Evolutionary conservation across 1,140 invertebrate species (phyloP), one percentile per base, ranked within the genome.

Genomic region (Drosophila ambigua): DNA sequence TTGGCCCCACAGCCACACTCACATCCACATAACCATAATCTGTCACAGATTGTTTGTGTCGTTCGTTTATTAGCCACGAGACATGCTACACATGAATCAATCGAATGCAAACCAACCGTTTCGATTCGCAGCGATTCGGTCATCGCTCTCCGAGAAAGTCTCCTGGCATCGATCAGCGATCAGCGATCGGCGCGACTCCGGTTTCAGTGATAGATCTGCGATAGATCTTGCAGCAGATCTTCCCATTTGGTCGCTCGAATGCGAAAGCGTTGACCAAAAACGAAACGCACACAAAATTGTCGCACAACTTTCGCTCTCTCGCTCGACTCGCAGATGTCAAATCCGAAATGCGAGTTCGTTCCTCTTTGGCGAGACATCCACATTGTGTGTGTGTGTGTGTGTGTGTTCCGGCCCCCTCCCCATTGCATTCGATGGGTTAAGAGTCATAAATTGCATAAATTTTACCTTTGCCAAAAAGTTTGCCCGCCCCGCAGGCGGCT

Each of bases 121-220:
- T 20, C 20, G 20, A 20, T 20, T 1, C 16, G 16, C 1, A 1
- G 0, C 4, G 62, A 28, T 35, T 13, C 59, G 67, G 66, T 71
- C 67, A 71, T 71, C 65, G 65, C 45, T 26, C 52, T 24, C 65
- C 69, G 67, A 69, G 67, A 71, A 71, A 71, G 67, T 71, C 64
- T 57, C 7, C 28, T 49, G 26, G n/a, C 50, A 41, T 28, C 60
- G 51, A 52, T 23, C 15, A 35, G 20, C 39, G 15, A 54, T 35
- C 35, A 69, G 23, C 65, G 67, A 69, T 28, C 63, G 52, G 28
- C 68, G 68, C 28, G 31, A 15, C 50, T 69, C 68, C 66, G 66
- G 66, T 65, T 69, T 69, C 68, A 20, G 20, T n/a, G 48, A 35
- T 24, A 24, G 51, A 31, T 31, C 28, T 31, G 31, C 23, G 39